Evolutionary conservation across 2,888 invertebrate species (phyloP).

Genomic region (Lobophora halterata): DNA sequence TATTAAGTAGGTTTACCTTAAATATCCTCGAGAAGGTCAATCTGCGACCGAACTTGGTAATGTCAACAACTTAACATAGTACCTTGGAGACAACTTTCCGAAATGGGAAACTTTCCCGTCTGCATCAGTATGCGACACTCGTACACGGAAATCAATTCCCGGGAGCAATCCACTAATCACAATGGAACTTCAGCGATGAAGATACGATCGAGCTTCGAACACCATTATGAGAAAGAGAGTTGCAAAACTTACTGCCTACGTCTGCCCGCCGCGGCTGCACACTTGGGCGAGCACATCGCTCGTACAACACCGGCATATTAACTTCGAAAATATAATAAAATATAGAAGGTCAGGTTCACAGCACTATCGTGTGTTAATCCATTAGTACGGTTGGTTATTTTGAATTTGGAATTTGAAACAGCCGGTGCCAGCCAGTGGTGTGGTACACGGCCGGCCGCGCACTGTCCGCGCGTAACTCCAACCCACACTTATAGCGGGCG

Average conservation of each 20-base stretch:
- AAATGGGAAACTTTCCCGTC: slow-evolving; percentile 48
- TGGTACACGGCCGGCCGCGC: slow-evolving; percentile 70
- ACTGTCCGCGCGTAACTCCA: slow-evolving; percentile 64
- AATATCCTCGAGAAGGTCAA: slow-evolving; percentile 42
- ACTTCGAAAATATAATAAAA: slow-evolving; percentile 36
- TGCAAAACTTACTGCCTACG: slow-evolving; percentile 64
- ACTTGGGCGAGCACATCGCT: slow-evolving; percentile 61
- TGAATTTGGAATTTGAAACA: too few species aligned
- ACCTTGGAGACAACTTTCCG: slow-evolving; percentile 39
- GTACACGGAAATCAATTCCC: slow-evolving; percentile 41
- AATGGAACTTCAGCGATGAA: slow-evolving; percentile 31
- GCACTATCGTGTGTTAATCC: slow-evolving; percentile 58
- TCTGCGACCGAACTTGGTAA: slow-evolving; percentile 44
- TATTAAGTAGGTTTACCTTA: slow-evolving; percentile 37
- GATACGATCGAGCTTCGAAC: slow-evolving; percentile 42
- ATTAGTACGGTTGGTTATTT: slow-evolving; percentile 48
- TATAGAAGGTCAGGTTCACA: slow-evolving; percentile 59
- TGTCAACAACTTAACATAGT: slow-evolving; percentile 43
- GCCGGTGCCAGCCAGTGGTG: slow-evolving; percentile 66
- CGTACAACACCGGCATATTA: slow-evolving; percentile 66
- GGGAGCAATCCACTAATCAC: slow-evolving; percentile 29
- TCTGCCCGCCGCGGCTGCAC: slow-evolving; percentile 55
- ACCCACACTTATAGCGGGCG: slow-evolving; percentile 64
- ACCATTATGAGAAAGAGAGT: slow-evolving; percentile 41
- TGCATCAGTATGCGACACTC: slow-evolving; percentile 48